These are phyloP conservation scores for Erynnis tages DNA, from an alignment of 2,888 invertebrate species.

Conservation along the genomic window DNA sequence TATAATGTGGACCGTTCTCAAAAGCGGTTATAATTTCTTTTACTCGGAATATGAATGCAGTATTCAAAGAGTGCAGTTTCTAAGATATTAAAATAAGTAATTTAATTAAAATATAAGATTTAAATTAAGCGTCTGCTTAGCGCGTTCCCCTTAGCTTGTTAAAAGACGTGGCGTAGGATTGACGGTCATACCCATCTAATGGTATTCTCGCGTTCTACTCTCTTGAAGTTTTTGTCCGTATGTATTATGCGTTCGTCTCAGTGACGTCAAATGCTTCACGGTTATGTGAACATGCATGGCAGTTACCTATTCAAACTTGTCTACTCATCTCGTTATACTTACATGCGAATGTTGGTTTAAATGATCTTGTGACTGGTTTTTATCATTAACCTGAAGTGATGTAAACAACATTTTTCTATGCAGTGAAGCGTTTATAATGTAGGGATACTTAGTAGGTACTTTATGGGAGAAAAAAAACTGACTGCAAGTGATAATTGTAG, in stretches of 20 bases:
- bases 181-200: slow-evolving; percentile 24
- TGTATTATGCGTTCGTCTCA: slow-evolving; percentile 8
- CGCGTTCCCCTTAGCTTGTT: slow-evolving; percentile 25
- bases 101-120: slow-evolving; percentile 28
- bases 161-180: slow-evolving; percentile 10
- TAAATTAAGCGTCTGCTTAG: slow-evolving; percentile 26
- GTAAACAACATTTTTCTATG: not conserved
- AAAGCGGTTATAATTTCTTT: slow-evolving; percentile 25
- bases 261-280: slow-evolving; percentile 21
- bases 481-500: no score
- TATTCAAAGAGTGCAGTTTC: slow-evolving; percentile 13
- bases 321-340: slow-evolving; percentile 24
- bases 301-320: slow-evolving; percentile 23
- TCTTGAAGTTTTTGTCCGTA: slow-evolving; percentile 20
- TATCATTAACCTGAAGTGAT: slow-evolving; percentile 18
- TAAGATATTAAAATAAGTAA: slow-evolving; percentile 27
- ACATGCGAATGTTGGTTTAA: slow-evolving; percentile 19
- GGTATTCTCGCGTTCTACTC: slow-evolving; percentile 12
- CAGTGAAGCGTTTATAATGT: not conserved
- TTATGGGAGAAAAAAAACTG: no score
- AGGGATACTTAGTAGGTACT: no score
- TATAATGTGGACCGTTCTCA: slow-evolving; percentile 21
- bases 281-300: slow-evolving; percentile 5
- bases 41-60: slow-evolving; percentile 14
- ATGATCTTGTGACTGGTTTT: slow-evolving; percentile 16